Evolutionary conservation across 2,888 invertebrate genomes (phyloP).

Genomic region (Argyresthia albistria): DNA sequence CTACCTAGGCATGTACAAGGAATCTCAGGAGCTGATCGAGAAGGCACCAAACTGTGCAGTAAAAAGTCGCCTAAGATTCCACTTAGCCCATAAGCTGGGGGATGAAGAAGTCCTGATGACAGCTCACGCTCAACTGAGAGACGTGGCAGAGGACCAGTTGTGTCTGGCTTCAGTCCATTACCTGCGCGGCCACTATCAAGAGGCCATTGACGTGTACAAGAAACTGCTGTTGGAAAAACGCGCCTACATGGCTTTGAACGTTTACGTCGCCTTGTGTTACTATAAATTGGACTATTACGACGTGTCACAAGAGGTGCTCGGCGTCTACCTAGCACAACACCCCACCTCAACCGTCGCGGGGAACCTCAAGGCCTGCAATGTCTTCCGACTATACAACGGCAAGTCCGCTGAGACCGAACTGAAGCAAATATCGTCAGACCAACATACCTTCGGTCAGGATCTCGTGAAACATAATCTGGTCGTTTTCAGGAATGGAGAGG

Average conservation of each 20-base stretch:
- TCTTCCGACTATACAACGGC: constrained; percentile 89
- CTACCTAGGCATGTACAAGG: constrained; percentile 86
- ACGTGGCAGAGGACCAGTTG: constrained; percentile 94
- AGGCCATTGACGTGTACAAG: constrained; percentile 99
- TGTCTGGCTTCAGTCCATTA: constrained; percentile 97
- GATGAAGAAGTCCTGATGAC: constrained; percentile 90
- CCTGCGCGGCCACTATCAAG: constrained; percentile 95
- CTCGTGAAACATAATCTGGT: constrained; percentile 95
- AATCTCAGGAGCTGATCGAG: constrained; percentile 76
- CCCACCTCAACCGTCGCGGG: constrained; percentile 96
- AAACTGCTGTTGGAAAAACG: constrained; percentile 91
- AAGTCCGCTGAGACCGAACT: constrained; percentile 95
- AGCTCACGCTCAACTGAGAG: constrained; percentile 87
- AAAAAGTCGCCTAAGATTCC: constrained; percentile 88
- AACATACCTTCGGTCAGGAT: constrained; percentile 87
- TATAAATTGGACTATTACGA: constrained; percentile 99
- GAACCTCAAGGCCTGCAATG: constrained; percentile 87
- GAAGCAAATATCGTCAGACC: constrained; percentile 84
- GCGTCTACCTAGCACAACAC: constrained; percentile 91
- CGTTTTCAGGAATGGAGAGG: constrained; percentile 94
- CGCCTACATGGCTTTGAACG: constrained; percentile 93
- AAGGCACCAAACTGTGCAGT: constrained; percentile 77
- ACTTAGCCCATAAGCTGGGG: constrained; percentile 92
- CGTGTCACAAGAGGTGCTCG: constrained; percentile 97
- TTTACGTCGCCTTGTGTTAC: constrained; percentile 97